These are phyloP conservation scores for Caenorhabditis sulstoni DNA, from an alignment of 2,888 invertebrate species.

Conservation along the genomic window DNA sequence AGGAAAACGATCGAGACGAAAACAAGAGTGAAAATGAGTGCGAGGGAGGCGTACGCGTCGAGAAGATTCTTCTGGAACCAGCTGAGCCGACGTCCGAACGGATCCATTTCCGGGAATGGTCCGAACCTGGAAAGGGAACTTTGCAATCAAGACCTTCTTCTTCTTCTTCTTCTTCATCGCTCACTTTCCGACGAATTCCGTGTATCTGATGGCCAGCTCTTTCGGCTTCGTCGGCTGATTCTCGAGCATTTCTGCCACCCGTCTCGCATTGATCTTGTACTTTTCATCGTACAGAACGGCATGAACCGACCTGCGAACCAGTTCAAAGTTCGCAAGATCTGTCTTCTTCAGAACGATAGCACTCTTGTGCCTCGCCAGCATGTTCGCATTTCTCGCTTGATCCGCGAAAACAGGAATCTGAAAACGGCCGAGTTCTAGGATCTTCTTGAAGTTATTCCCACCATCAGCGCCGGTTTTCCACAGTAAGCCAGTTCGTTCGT, in stretches of 20 bases:
- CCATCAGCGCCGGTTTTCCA: conserved; percentile 39
- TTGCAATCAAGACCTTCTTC: no score
- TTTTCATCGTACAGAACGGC: conserved; percentile 21
- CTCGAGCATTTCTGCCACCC: conserved; percentile 24
- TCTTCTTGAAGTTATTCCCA: no score
- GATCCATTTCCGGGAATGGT: conserved; percentile 55
- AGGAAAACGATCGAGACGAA: not conserved
- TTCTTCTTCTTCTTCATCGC: no score
- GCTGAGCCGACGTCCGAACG: conserved; percentile 19
- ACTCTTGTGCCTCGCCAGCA: conserved; percentile 46
- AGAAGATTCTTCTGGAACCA: conserved; percentile 28
- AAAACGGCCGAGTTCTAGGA: no score
- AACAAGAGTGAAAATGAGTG: not conserved
- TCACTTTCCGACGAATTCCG: conserved; percentile 45
- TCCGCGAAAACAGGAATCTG: conserved; percentile 51
- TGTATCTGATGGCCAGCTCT: conserved; percentile 32
- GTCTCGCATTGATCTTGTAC: conserved; percentile 23
- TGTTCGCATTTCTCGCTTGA: conserved; percentile 50
- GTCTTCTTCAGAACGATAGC: conserved; percentile 34
- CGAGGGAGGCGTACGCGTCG: conserved; percentile 11
- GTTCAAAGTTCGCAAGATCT: conserved; percentile 25
- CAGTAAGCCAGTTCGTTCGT: conserved; percentile 43
- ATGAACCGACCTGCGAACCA: conserved; percentile 28
- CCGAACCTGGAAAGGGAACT: conserved; percentile 36
- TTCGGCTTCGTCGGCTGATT: conserved; percentile 48